Evolutionary conservation across 2,797 vertebrate genomes (phyloP), one percentile per base, ranked within the genome.

Genomic region (Carcharodon carcharias): DNA sequence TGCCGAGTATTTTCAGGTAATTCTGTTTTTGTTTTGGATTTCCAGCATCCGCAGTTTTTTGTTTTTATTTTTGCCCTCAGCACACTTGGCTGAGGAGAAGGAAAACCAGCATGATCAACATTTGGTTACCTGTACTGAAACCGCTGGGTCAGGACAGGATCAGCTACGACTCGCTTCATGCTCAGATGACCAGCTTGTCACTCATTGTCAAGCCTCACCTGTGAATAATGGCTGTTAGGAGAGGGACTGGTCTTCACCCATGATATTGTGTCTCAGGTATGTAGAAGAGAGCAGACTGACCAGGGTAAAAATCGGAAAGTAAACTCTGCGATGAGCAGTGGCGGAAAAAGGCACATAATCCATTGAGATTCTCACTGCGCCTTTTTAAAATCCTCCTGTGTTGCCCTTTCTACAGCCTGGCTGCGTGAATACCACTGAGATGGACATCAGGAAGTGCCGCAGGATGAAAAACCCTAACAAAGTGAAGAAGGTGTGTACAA

Each of bases 401-500:
- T 45, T 45, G 18, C 26, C 21, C n/a, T n/a, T 40, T 77, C 45
- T 96, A 97, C 97, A 99, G 99, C 99, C 99, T 16, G 99, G 99
- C 96, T 99, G 99, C 96, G 99, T 99, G 97, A 99, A 99, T 97
- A 99, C 99, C 97, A 99, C 99, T 26, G 99, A 99, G 98, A 99
- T 99, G 99, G 99, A 99, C 97, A 99, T 99, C 97, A 98, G 99
- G 97, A 99, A 99, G 97, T 99, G 99, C 96, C 98, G 99, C n/a
- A 98, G 99, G 97, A 98, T 99, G 98, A 99, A 98, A 97, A 99
- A 99, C 97, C 99, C 99, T 31, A 99, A 99, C 97, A 98, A 98
- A 96, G 99, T 99, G 96, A 99, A 99, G 98, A 99, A 99, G 99
- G 99, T 99, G 50, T 23, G 92, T 45, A 21, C 91, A 35, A 61